Base-by-base conservation (phyloP, 2,888 invertebrate genomes). In the Drosophila paracracens region DNA sequence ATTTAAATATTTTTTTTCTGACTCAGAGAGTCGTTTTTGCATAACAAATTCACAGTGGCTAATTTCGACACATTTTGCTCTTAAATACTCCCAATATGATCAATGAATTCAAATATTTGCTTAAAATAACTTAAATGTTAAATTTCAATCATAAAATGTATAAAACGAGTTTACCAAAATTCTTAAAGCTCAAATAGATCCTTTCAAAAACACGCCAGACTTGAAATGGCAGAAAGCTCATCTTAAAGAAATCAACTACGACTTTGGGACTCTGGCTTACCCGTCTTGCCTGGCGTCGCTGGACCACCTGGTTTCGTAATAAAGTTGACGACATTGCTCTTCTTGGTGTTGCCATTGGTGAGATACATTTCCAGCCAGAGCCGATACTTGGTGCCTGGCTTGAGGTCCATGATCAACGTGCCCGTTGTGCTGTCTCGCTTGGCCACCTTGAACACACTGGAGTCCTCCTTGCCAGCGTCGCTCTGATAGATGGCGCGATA, bases 341-440 rank as follows among this genome's bases (percentile, higher is more conserved):
- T 97, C 92, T 97, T 97, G 71, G 97, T 96, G 91, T 96, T 96
- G 25, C 98, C 98, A 92, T 98, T 98, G 0, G 97, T 97, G 46
- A 98, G 94, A 93, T 97, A 98, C 77, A 98, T 95, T 90, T 98
- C 98, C 76, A 98, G 93, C 98, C 98, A 98, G 29, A 98, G 94
- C 52, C 97, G 95, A 92, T 98, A 98, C 89, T 97, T 92, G 21
- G 97, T 96, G 58, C 97, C 96, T 0, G 98, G 96, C 89, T 96
- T 96, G 46, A 96, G 93, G 74, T 96, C 96, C 88, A 94, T 94
- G 38, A 96, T 95, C 27, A 95, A 92, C 0, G 96, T 95, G 83
- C 95, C 95, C 0, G 96, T 94, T 2, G 95, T 95, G 13, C 95
- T 95, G 91, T 96, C 96, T 66, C 96, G 94, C 86, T 96, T 96